phyloP scores from a whole-genome alignment of 2,888 invertebrate genomes.

The Chrysopilus asiliformis region DNA sequence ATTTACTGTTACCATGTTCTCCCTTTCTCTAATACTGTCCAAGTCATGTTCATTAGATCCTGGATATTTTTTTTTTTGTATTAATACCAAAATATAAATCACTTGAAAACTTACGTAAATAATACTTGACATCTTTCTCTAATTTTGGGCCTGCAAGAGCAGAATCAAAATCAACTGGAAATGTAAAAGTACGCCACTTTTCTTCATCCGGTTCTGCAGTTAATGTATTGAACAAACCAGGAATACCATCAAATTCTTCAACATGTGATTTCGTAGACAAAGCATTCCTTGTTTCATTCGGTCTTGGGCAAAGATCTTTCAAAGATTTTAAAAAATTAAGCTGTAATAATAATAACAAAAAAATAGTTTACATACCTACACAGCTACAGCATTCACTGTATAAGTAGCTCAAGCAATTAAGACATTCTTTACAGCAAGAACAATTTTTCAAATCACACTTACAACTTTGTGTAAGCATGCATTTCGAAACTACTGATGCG shows the following conservation, averaged over 20 bases:
- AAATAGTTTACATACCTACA: slow-evolving; percentile 61
- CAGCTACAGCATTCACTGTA: slow-evolving; percentile 94
- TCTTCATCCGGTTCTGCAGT: slow-evolving; percentile 67
- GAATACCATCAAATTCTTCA: slow-evolving; percentile 70
- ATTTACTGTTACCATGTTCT: slow-evolving; percentile 57
- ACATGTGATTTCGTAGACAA: slow-evolving; percentile 71
- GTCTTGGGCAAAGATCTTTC: slow-evolving; percentile 87
- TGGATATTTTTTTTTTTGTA: slow-evolving; percentile 28
- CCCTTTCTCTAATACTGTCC: slow-evolving; percentile 35
- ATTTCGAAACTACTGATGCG: slow-evolving; percentile 91
- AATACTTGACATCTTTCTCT: slow-evolving; percentile 56
- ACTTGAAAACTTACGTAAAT: slow-evolving; percentile 48
- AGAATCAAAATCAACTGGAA: slow-evolving; percentile 59
- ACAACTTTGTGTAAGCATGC: slow-evolving; percentile 90
- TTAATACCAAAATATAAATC: background rate
- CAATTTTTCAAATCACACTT: slow-evolving; percentile 88
- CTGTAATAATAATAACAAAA: background rate
- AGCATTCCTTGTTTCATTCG: slow-evolving; percentile 60
- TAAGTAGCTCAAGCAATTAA: slow-evolving; percentile 73
- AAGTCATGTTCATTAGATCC: slow-evolving; percentile 54
- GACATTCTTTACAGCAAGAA: slow-evolving; percentile 90
- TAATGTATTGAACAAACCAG: slow-evolving; percentile 69
- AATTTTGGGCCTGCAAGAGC: slow-evolving; percentile 48
- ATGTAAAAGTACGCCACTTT: slow-evolving; percentile 77
- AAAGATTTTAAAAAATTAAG: slow-evolving; percentile 16